phyloP scores from a whole-genome alignment of 2,888 invertebrate species.

The Dolichopus griseipennis region DNA sequence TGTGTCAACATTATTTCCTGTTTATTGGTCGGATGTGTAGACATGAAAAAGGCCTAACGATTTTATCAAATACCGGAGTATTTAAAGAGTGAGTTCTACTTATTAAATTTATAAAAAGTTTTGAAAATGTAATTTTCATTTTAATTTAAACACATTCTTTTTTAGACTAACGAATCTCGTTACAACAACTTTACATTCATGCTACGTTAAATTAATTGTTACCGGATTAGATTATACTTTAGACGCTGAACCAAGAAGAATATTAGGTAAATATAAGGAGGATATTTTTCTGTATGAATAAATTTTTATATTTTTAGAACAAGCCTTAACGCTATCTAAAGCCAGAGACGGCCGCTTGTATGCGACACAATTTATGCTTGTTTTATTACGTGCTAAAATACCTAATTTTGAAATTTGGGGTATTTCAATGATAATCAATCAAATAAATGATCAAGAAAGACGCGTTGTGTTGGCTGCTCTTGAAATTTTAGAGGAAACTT shows the following conservation, averaged over 20 bases:
- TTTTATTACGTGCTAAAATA: constrained; percentile 65
- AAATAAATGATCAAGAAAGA: constrained; percentile 74
- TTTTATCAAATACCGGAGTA: constrained; percentile 65
- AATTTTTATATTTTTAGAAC: constrained; percentile 35
- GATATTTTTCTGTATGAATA: not conserved
- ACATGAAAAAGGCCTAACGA: constrained; percentile 55
- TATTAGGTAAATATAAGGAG: constrained; percentile 38
- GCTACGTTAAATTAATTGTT: constrained; percentile 87
- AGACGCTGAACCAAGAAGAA: constrained; percentile 61
- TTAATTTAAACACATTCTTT: constrained; percentile 19
- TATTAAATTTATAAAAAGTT: not conserved
- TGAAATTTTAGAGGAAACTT: constrained; percentile 83
- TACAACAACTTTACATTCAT: constrained; percentile 74
- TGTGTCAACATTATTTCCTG: constrained; percentile 90
- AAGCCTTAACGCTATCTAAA: constrained; percentile 39
- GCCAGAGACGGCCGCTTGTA: constrained; percentile 61
- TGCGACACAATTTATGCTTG: constrained; percentile 82
- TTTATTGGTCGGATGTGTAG: constrained; percentile 82
- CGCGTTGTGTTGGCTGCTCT: constrained; percentile 73
- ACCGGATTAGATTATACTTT: constrained; percentile 82
- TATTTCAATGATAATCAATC: constrained; percentile 71
- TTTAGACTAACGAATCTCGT: constrained; percentile 70
- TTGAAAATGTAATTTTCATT: not conserved
- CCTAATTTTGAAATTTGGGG: constrained; percentile 78
- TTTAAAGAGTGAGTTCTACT: constrained; percentile 58